These are phyloP conservation scores for Paraescarpia echinospica DNA, from an alignment of 1,140 invertebrate genomes.

Conservation along the genomic window DNA sequence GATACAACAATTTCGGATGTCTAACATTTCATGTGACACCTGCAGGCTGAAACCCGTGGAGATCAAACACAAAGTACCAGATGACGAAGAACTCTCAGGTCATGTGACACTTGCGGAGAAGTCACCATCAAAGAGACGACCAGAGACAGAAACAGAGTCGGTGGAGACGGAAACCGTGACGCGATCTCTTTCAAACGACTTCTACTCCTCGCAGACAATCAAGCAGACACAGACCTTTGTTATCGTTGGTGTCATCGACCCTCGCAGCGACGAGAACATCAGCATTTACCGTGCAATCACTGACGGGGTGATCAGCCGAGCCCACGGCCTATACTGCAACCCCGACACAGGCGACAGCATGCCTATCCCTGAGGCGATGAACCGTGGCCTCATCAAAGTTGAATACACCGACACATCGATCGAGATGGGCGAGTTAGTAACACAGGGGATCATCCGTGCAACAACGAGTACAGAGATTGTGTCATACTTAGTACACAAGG, in stretches of 20 bases:
- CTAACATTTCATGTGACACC: constrained; percentile 7
- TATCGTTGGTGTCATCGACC: constrained; percentile 48
- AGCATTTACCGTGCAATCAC: constrained; percentile 48
- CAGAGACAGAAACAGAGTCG: neutral
- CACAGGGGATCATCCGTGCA: constrained; percentile 26
- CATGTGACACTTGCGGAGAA: constrained; percentile 19
- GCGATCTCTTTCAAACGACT: neutral
- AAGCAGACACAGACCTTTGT: constrained; percentile 44
- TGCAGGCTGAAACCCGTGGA: constrained; percentile 14
- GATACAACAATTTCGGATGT: neutral
- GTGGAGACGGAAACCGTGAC: constrained; percentile 10
- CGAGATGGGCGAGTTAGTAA: constrained; percentile 37
- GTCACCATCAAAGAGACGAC: neutral
- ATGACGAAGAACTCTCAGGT: neutral
- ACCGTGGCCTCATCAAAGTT: constrained; percentile 59
- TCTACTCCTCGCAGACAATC: constrained; percentile 19
- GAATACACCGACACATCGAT: constrained; percentile 41
- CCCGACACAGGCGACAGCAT: constrained; percentile 53
- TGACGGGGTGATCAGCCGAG: constrained; percentile 47
- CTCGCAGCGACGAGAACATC: constrained; percentile 46
- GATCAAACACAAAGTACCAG: neutral
- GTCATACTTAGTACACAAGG: constrained; percentile 60
- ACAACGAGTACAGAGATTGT: constrained; percentile 24
- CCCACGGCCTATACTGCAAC: constrained; percentile 43
- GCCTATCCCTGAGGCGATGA: constrained; percentile 62